These are phyloP conservation scores for Vulpes lagopus DNA, from an alignment of 2,113 vertebrate species.

Conservation along the genomic window DNA sequence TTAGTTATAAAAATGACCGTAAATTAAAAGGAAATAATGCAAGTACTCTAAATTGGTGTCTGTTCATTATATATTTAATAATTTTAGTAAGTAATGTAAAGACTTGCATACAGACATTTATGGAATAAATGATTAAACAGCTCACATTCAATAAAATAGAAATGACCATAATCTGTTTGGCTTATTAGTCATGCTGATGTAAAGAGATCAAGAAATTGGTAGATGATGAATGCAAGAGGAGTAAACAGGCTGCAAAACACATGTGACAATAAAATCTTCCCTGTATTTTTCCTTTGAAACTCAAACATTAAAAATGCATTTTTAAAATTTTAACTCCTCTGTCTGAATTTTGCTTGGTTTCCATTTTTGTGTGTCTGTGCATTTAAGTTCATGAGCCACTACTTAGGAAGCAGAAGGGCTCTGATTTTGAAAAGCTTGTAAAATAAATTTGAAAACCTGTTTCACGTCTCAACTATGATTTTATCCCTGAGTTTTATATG, in stretches of 20 bases:
- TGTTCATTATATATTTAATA: background rate
- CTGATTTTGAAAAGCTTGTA: background rate
- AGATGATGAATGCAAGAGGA: background rate
- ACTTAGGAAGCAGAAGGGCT: rapidly evolving
- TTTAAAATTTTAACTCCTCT: background rate
- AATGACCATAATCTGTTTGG: background rate
- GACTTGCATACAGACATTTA: background rate
- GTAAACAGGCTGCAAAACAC: background rate
- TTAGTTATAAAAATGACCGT: background rate
- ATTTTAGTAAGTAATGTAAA: background rate
- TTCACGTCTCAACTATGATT: background rate
- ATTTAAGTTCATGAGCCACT: background rate
- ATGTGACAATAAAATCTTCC: background rate
- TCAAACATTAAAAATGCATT: background rate
- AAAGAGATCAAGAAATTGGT: background rate
- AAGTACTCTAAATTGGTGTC: background rate
- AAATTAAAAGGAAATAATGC: background rate
- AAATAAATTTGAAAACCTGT: background rate
- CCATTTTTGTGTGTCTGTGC: background rate
- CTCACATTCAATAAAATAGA: background rate
- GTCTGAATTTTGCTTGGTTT: background rate
- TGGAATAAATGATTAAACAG: background rate
- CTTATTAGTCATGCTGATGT: background rate
- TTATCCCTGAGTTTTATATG: background rate
- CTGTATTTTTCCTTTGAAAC: background rate